phyloP scores from a whole-genome alignment of 2,797 vertebrate species.

The Potorous gilbertii region DNA sequence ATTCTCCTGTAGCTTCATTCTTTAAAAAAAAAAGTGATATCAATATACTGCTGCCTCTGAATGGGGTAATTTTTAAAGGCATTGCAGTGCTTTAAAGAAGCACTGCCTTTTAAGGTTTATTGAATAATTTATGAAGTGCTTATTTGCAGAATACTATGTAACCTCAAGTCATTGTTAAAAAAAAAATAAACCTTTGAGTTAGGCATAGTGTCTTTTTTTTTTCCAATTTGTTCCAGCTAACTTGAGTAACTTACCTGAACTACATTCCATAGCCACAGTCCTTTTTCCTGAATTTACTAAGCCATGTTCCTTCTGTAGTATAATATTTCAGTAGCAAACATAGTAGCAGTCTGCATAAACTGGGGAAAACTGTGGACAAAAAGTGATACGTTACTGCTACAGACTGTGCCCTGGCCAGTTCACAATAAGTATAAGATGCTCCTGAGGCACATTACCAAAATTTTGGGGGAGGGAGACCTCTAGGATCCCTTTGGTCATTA shows the following conservation, averaged over 20 bases:
- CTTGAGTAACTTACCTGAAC: constrained; percentile 44
- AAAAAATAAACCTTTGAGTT: constrained; percentile 45
- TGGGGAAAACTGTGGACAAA: constrained; percentile 19
- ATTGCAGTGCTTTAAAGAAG: constrained; percentile 52
- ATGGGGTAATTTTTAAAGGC: constrained; percentile 65
- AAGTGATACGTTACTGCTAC: not conserved
- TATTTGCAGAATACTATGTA: constrained; percentile 64
- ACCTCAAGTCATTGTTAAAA: constrained; percentile 58
- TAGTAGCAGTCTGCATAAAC: not conserved
- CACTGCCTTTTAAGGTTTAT: constrained; percentile 64
- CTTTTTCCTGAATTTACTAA: constrained; percentile 28
- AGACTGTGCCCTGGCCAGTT: not conserved
- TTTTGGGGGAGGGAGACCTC: not conserved
- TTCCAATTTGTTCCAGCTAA: constrained; percentile 22
- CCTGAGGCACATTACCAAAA: not conserved
- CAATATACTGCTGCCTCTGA: constrained; percentile 63
- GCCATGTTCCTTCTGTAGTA: constrained; percentile 31
- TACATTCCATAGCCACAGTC: not conserved
- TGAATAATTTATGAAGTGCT: constrained; percentile 63
- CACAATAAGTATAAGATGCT: not conserved
- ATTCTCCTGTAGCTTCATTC: constrained; percentile 71
- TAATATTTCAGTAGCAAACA: not conserved
- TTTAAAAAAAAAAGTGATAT: constrained; percentile 63
- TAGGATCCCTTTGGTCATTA: not conserved
- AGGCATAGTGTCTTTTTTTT: constrained; percentile 49